Evolutionary conservation across 2,113 vertebrate species (phyloP).

Genomic region (Ictalurus punctatus): DNA sequence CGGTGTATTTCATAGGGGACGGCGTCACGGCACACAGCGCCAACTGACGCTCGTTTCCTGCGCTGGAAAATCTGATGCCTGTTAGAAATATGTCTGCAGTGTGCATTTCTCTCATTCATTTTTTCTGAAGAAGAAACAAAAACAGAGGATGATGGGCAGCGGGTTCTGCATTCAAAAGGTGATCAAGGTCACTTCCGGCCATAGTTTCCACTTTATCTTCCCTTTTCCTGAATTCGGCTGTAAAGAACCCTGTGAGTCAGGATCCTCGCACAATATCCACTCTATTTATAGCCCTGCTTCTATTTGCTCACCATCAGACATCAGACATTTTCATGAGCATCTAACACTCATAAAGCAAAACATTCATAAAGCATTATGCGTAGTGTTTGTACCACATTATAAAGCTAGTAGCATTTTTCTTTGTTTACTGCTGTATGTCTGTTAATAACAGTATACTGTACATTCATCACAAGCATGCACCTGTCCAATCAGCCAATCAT

Average conservation of each 20-base stretch:
- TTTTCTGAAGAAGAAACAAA: constrained; percentile 44
- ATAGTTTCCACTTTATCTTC: constrained; percentile 77
- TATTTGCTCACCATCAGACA: not conserved
- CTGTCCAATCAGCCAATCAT: not conserved
- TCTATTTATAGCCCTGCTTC: constrained; percentile 8
- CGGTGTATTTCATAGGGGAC: not conserved
- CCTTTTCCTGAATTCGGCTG: constrained; percentile 75
- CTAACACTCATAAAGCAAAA: not conserved
- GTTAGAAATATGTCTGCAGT: not conserved
- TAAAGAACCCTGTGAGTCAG: constrained; percentile 37
- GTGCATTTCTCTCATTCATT: constrained; percentile 39
- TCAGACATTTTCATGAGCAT: not conserved
- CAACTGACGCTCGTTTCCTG: constrained; percentile 58
- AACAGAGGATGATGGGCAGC: constrained; percentile 67
- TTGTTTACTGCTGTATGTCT: not conserved
- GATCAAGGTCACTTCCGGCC: constrained; percentile 76
- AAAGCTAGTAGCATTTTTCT: not conserved
- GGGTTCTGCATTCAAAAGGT: constrained; percentile 67
- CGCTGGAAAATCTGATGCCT: constrained; percentile 42
- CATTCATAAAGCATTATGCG: not conserved
- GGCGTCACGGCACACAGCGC: not conserved
- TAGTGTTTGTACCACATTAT: not conserved
- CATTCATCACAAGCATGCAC: not conserved
- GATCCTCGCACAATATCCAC: constrained; percentile 2
- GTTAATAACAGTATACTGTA: not conserved